Conservation (phyloP, 2,888 invertebrate genomes). For the Drosophila anomalata region DNA sequence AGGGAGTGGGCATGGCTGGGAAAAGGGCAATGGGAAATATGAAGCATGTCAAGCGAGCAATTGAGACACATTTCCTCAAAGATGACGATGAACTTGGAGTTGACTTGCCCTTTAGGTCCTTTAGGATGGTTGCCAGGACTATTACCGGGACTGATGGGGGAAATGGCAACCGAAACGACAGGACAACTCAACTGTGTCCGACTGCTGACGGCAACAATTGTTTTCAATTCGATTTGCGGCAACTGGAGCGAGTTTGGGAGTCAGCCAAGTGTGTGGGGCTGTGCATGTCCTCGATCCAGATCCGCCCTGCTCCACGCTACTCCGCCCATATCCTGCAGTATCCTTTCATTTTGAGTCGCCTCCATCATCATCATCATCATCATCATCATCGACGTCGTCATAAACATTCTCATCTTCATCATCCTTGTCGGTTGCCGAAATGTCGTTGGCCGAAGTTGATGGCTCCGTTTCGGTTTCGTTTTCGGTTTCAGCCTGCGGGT, state of each 20-base stretch:
- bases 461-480: slow-evolving; percentile 44
- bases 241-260: slow-evolving; percentile 33
- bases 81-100: slow-evolving; percentile 12
- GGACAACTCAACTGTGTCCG: slow-evolving; percentile 55
- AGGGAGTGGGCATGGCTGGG: neutral
- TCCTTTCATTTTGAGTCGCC: slow-evolving; percentile 32
- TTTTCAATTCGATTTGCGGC: slow-evolving; percentile 49
- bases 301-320: neutral
- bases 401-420: slow-evolving; percentile 6
- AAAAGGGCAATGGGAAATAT: neutral
- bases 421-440: slow-evolving; percentile 60
- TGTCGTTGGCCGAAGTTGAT: slow-evolving; percentile 67
- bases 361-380: slow-evolving; percentile 11
- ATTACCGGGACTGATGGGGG: slow-evolving; percentile 24
- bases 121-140: slow-evolving; percentile 8
- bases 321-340: slow-evolving; percentile 9
- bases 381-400: neutral
- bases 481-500: slow-evolving; percentile 43
- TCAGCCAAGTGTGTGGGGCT: slow-evolving; percentile 18
- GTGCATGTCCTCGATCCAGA: neutral
- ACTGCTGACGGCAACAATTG: slow-evolving; percentile 57
- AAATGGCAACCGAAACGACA: slow-evolving; percentile 44
- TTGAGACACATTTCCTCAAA: slow-evolving; percentile 23
- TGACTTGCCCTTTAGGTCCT: slow-evolving; percentile 13
- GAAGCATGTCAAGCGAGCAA: slow-evolving; percentile 18